Percentiles rank a stretch among this genome's conserved stretches.
phyloP scores from a whole-genome alignment of 1,140 invertebrate genomes.

The Aporrectodea caliginosa region DNA sequence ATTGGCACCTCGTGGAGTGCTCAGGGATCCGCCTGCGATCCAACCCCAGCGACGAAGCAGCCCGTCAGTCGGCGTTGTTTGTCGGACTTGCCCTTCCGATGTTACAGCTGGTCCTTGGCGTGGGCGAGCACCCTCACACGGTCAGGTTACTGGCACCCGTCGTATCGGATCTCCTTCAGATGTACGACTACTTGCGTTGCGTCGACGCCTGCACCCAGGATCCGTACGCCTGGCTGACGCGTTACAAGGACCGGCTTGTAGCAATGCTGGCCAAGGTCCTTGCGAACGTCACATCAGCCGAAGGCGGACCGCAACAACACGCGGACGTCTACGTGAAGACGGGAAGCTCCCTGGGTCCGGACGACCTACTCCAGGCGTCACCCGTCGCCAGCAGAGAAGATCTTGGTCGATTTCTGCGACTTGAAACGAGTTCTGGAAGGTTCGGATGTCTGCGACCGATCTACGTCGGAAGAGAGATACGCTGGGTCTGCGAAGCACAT shows the following conservation, averaged over 20 bases:
- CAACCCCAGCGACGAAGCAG: not conserved
- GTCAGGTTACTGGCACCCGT: slow-evolving; percentile 28
- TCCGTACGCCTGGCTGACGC: slow-evolving; percentile 29
- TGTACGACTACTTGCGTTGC: slow-evolving; percentile 29
- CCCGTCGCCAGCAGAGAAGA: slow-evolving; percentile 21
- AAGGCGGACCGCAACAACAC: slow-evolving; percentile 19
- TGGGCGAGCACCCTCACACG: slow-evolving; percentile 24
- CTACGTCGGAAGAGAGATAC: slow-evolving; percentile 27
- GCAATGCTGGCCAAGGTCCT: slow-evolving; percentile 37
- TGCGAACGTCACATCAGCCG: slow-evolving; percentile 33
- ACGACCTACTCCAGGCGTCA: slow-evolving; percentile 23
- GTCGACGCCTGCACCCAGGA: slow-evolving; percentile 21
- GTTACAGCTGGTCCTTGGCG: slow-evolving; percentile 30
- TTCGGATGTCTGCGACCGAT: slow-evolving; percentile 31
- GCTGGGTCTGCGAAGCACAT: slow-evolving; percentile 31
- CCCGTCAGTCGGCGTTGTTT: not conserved
- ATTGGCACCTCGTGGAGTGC: slow-evolving; percentile 29
- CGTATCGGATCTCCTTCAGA: slow-evolving; percentile 27
- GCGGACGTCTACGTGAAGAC: slow-evolving; percentile 31
- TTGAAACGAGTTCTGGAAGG: slow-evolving; percentile 22
- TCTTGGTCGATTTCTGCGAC: slow-evolving; percentile 20
- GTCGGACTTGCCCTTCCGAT: slow-evolving; percentile 26
- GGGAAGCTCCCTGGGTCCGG: slow-evolving; percentile 15
- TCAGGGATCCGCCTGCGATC: slow-evolving; percentile 20
- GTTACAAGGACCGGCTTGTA: slow-evolving; percentile 34